These are phyloP conservation scores for Drosophila macrospina DNA, from an alignment of 2,888 invertebrate species.

Conservation along the genomic window DNA sequence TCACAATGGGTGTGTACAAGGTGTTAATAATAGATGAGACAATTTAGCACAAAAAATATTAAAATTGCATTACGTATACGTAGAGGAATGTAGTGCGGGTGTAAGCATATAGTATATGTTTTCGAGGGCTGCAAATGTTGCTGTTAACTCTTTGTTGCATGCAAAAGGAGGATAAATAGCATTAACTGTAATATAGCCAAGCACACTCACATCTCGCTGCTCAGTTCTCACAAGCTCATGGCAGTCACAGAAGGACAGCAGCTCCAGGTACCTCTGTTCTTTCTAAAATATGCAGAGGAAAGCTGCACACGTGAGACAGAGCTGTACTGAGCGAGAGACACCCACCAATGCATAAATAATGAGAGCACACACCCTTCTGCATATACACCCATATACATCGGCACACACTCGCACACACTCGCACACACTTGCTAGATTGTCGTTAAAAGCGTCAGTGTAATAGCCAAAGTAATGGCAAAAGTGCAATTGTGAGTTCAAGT, in stretches of 20 bases:
- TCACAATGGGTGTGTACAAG: slow-evolving; percentile 8
- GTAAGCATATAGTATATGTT: not conserved
- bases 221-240: slow-evolving; percentile 4
- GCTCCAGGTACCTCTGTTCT: slow-evolving; percentile 28
- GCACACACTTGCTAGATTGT: slow-evolving; percentile 39
- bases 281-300: slow-evolving; percentile 72
- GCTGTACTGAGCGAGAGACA: slow-evolving; percentile 42
- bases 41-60: slow-evolving; percentile 54
- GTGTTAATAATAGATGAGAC: slow-evolving; percentile 42
- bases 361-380: slow-evolving; percentile 61
- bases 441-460: slow-evolving; percentile 80
- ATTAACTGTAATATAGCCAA: slow-evolving; percentile 55
- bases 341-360: slow-evolving; percentile 80
- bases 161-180: slow-evolving; percentile 68
- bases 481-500: slow-evolving; percentile 81
- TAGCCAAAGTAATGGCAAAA: slow-evolving; percentile 81
- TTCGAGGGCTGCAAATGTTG: slow-evolving; percentile 31
- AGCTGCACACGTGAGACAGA: slow-evolving; percentile 53
- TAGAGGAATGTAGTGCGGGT: not conserved
- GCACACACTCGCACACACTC: slow-evolving; percentile 15
- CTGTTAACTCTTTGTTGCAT: slow-evolving; percentile 70
- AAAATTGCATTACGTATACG: slow-evolving; percentile 63
- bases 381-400: no score
- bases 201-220: slow-evolving; percentile 16
- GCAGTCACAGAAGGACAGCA: slow-evolving; percentile 7